Conservation (phyloP, 2,113 vertebrate genomes). For the Telmatochromis brichardi region DNA sequence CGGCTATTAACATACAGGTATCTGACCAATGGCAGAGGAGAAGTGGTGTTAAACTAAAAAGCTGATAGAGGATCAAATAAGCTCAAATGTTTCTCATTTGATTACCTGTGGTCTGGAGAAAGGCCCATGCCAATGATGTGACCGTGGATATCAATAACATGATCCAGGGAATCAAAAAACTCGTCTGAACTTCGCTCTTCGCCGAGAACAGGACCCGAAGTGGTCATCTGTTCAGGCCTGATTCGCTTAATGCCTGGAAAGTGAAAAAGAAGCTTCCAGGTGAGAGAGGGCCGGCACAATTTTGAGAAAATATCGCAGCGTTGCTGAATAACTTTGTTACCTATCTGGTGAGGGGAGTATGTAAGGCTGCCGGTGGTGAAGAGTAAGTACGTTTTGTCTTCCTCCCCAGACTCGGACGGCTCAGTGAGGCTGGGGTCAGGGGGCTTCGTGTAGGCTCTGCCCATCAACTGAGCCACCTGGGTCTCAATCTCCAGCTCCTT, state of each 20-base stretch:
- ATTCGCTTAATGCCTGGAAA: constrained; percentile 88
- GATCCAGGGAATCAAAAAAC: constrained; percentile 93
- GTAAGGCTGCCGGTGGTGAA: constrained; percentile 97
- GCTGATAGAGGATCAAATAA: neutral
- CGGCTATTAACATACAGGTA: constrained; percentile 95
- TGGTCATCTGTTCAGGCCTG: constrained; percentile 95
- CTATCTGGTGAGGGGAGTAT: constrained; percentile 95
- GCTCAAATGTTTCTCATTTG: neutral
- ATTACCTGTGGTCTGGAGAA: constrained; percentile 92
- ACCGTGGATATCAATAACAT: constrained; percentile 92
- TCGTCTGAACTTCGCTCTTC: constrained; percentile 84
- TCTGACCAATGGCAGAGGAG: constrained; percentile 56
- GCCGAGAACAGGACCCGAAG: constrained; percentile 83
- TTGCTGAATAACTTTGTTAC: constrained; percentile 55
- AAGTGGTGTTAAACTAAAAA: neutral
- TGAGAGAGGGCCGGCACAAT: neutral
- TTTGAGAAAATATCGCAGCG: neutral
- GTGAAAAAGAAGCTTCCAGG: neutral
- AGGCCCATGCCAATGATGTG: constrained; percentile 98
- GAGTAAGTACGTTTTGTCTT: constrained; percentile 87
- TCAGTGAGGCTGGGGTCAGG: constrained; percentile 62
- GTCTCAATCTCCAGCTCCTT: constrained; percentile 77
- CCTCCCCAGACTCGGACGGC: constrained; percentile 31
- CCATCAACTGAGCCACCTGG: constrained; percentile 81
- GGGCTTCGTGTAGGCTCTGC: constrained; percentile 73